Evolutionary conservation across 37 sponge, comb jelly and placozoan genomes (phyloP).

Genomic region (Crambe crambe): DNA sequence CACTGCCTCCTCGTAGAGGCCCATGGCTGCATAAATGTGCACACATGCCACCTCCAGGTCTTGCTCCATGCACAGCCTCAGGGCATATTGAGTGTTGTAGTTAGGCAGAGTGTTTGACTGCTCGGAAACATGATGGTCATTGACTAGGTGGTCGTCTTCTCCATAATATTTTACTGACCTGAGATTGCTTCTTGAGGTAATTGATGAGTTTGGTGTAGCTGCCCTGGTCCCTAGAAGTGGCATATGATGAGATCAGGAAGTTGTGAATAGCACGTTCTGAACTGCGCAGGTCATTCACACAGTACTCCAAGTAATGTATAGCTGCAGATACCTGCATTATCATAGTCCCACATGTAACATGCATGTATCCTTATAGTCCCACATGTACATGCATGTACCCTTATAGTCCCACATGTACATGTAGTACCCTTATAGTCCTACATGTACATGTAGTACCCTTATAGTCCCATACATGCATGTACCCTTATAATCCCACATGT

Average conservation of each 20-base stretch:
- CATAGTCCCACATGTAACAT: neutral
- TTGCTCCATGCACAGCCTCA: slow-evolving; percentile 90
- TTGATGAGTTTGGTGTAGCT: slow-evolving; percentile 57
- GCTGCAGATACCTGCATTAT: slow-evolving; percentile 52
- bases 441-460: neutral
- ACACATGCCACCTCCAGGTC: slow-evolving; percentile 79
- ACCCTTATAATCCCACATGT: neutral
- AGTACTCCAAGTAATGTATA: slow-evolving; percentile 88
- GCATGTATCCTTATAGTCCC: neutral
- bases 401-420: neutral
- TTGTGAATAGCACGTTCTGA: slow-evolving; percentile 88
- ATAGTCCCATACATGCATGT: neutral
- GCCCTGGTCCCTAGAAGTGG: slow-evolving; percentile 27
- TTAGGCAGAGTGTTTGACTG: neutral
- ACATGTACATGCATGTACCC: neutral
- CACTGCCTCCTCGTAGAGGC: slow-evolving; percentile 89
- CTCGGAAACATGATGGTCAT: neutral
- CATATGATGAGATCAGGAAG: slow-evolving; percentile 90
- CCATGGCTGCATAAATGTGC: slow-evolving; percentile 89
- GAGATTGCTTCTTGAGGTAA: slow-evolving; percentile 41
- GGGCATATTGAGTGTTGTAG: slow-evolving; percentile 92
- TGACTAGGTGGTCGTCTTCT: too few species aligned
- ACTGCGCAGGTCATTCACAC: slow-evolving; percentile 70
- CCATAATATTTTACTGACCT: neutral
- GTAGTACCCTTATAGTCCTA: neutral